A percentile compares a stretch with the other conserved stretches of the same genome.
These are phyloP conservation scores for Drosophila willistoni DNA, from an alignment of 1,140 invertebrate species.

Conservation along the genomic window DNA sequence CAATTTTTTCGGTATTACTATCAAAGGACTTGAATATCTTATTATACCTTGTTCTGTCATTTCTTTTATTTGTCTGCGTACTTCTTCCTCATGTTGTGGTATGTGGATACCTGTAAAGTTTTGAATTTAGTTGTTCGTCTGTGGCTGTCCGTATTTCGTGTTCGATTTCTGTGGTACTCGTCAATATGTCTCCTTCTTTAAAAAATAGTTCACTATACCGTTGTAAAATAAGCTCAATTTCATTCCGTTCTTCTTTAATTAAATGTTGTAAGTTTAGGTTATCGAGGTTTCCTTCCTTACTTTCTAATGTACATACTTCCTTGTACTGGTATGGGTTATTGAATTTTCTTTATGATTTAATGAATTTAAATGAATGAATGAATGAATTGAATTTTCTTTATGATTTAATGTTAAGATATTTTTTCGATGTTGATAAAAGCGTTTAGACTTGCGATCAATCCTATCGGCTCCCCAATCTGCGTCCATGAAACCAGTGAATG, in stretches of 20 bases:
- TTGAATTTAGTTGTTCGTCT: conserved; percentile 14
- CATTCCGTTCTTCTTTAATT: conserved; percentile 11
- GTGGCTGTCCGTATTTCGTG: conserved; percentile 5
- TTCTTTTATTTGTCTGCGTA: conserved; percentile 21
- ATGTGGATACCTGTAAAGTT: conserved; percentile 19
- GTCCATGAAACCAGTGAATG: too few species aligned
- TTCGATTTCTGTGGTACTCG: conserved; percentile 17
- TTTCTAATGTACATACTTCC: too few species aligned
- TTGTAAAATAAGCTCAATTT: conserved; percentile 15
- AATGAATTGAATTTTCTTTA: too few species aligned
- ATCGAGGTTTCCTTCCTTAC: too few species aligned
- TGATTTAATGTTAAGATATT: too few species aligned
- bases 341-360: too few species aligned
- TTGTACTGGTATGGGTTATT: too few species aligned
- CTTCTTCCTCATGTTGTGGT: conserved; percentile 24
- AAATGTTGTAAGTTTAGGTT: too few species aligned
- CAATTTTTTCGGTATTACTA: conserved; percentile 15
- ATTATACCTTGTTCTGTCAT: conserved; percentile 30
- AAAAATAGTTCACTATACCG: neutral
- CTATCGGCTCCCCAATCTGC: too few species aligned
- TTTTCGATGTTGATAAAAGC: too few species aligned
- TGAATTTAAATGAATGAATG: too few species aligned
- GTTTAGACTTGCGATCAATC: too few species aligned
- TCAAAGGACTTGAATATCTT: conserved; percentile 19
- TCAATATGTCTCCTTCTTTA: conserved; percentile 2